Evolutionary conservation across 1,140 invertebrate species (phyloP), one percentile per base, ranked within the genome.

Genomic region (Samia ricini): DNA sequence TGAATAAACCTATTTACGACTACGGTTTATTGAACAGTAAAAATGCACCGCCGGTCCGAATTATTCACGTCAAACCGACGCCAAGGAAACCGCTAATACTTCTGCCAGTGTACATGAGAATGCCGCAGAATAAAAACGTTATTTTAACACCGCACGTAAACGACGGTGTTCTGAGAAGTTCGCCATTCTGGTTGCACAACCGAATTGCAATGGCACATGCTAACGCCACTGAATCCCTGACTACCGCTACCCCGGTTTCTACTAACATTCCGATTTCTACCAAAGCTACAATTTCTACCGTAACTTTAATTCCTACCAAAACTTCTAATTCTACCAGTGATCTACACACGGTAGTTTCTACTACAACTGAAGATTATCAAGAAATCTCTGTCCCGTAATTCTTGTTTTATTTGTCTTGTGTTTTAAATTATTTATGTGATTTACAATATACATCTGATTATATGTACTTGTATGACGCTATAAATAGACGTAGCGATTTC

Each of bases 31-130:
- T 88, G 18, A 64, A 68, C n/a, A 60, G 69, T 4, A 42, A 67
- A 6, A 56, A 72, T 10, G 72, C 68, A 7, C 85, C 85, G 1
- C 57, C 69, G 12, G 83, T 85, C 0, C 61, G 55, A 5, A 57
- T 73, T 0, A 78, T 84, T 22, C 68, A 83, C 56, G 23, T 85
- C 0, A 77, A 72, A 54, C 72, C 72, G 5, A 71, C 55, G 2
- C 12, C 48, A 2, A 63, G 72, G 6, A 78, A 68, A 58, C 77
- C 77, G 0, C 54, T 81, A 20, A 66, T 81, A 1, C 56, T 81
- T 6, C 6, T 78, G 7, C 85, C 85, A 5, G 81, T 88, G 0
- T 88, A 86, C 60, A 20, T 71, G 10, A 57, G 65, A 49, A 10
- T 24, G 2, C 62, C 62, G 4, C 20, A 63, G 15, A 26, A 48